Evolutionary conservation across 2,888 invertebrate species (phyloP), one percentile per base, ranked within the genome.

Genomic region (Eristalis arbustorum): DNA sequence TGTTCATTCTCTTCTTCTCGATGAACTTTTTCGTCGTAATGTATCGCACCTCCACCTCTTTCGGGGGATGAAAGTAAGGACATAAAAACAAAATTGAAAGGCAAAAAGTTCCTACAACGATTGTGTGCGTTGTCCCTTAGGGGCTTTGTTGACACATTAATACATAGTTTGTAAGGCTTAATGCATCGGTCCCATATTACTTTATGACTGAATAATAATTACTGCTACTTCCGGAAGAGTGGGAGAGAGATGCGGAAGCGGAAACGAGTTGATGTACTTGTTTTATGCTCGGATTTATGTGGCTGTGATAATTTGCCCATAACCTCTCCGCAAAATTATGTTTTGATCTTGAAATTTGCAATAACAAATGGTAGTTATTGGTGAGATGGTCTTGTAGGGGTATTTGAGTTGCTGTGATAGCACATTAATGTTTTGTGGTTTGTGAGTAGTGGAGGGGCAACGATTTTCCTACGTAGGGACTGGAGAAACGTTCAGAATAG

Each of bases 201-300:
- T 85, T 77, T 81, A 85, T 81, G 84, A 77, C 76, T 81, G 13
- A 85, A 81, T 81, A 81, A 81, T 81, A 85, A 85, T 85, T 81
- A 85, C 73, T 76, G 73, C 59, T 59, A 62, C 37, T 49, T n/a
- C n/a, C 42, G 18, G n/a, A 18, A 18, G 8, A 18, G 49, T n/a
- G n/a, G n/a, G n/a, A n/a, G n/a, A n/a, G n/a, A n/a, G n/a, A n/a
- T n/a, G n/a, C n/a, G 4, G 49, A n/a, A 1, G 3, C 10, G n/a
- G 42, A n/a, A n/a, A 3, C 14, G n/a, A 3, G 49, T 0, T 49
- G 49, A 49, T 49, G 49, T 49, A 49, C 49, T 49, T 49, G 49
- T 49, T 49, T 49, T 49, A 49, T 42, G 42, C 14, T 4, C 1
- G n/a, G 0, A 42, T 42, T 42, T 42, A 42, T 49, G 49, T 49